Evolutionary conservation across 2,113 vertebrate genomes (phyloP), one percentile per base, ranked within the genome.

Genomic region (Sialia sialis): DNA sequence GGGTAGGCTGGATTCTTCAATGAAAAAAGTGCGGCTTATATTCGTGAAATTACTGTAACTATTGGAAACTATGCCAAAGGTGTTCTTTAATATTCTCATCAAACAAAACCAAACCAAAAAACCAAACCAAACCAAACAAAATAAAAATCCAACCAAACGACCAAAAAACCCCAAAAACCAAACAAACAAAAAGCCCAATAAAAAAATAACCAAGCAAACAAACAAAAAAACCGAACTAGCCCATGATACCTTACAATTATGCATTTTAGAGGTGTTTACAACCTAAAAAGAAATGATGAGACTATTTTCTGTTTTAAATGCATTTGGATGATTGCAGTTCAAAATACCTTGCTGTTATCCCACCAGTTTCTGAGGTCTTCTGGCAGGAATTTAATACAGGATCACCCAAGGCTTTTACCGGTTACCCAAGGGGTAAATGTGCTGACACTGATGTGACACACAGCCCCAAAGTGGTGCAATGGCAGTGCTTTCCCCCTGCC

Each of bases 401-500:
- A 4, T 81, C 13, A 34, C 58, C 17, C 16, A 32, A 46, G 21
- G 52, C 18, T 19, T 84, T 43, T 48, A 13, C 43, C n/a, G 3
- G 29, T 85, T 27, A 29, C 43, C 18, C 25, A 32, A 43, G 17
- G 49, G 51, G 43, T 56, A 49, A 49, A 32, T 22, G 8, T 48
- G 30, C 30, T 32, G 34, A 9, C 11, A 9, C 6, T 36, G 64
- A 6, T 4, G 2, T 11, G 39, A 26, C 29, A 29, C 2, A 0
- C 38, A 34, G 46, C n/a, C 41, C 27, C 38, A 13, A 2, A 34
- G 27, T 9, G 25, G 11, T 30, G 32, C 58, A 34, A 0, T 12
- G 26, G 38, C 38, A n/a, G 2, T 22, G 76, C 63, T 55, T 41
- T 32, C 44, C 26, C 67, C 48, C 8, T 44, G 46, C 54, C 48